Evolutionary conservation across 2,113 vertebrate species (phyloP), one percentile per base, ranked within the genome.

Genomic region (Arvicanthis niloticus): DNA sequence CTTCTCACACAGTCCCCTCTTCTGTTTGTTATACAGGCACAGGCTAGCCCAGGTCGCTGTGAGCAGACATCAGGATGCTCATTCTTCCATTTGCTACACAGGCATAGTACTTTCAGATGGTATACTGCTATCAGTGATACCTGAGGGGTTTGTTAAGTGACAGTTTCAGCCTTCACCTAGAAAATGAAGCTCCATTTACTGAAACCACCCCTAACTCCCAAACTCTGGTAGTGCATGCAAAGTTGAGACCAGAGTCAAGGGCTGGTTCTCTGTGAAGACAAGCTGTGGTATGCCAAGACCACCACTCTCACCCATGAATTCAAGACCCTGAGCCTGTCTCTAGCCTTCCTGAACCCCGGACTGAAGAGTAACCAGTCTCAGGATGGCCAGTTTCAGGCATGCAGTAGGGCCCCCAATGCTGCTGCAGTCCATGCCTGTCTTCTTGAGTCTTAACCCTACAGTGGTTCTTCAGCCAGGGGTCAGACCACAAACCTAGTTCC

Each of bases 131-230:
- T 65, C 62, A 29, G 31, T 68, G 31, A 68, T 68, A 68, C 87
- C 40, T 40, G 16, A 90, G 51, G 86, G 58, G 56, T 73, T 37
- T 12, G 40, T 73, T 70, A n/a, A 40, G 7, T n/a, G 68, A n/a
- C 26, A 91, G 0, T 81, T 76, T 93, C 48, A 88, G n/a, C 56
- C 48, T 96, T 76, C 62, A 45, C 42, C 53, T 75, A 81, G 80
- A 86, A 86, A 91, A 90, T 93, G 24, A 81, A 92, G 34, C 88
- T 90, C 48, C 40, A 26, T 58, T 89, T 82, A 21, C 51, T 24
- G 22, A 93, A 53, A 15, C 16, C 42, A 75, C 4, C 31, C 34
- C 40, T 56, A 72, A 48, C 72, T 70, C 24, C 94, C 65, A 86
- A 68, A 53, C 34, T 42, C 77, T 42, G 75, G 31, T 34, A 51